Base-by-base conservation (phyloP, 2,888 invertebrate species). In the Argyresthia albistria region DNA sequence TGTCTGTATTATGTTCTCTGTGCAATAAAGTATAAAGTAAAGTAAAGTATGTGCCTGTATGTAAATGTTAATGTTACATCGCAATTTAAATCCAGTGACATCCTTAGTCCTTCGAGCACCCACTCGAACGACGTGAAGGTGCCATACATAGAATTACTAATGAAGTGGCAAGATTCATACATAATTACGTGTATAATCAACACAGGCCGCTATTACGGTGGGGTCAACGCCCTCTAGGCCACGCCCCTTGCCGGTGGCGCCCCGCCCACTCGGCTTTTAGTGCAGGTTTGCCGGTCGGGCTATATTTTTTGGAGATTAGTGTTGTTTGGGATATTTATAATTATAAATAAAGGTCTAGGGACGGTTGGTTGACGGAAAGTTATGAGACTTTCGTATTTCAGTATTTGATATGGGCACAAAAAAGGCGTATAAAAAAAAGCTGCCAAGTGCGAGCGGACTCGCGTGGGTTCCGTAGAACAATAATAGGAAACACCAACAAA, bases 181-280 rank as follows among this genome's bases (percentile, higher is more conserved):
- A 48, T 48, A 48, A 48, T 37, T 37, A 48, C 15, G 1, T 8
- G 6, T 10, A 15, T 48, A 48, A 12, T 35, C 12, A 25, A 8
- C 25, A 3, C 35, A 47, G 36, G 47, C 35, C 8, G 15, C 4
- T 60, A 56, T 60, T 60, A 61, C 59, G 60, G 56, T 53, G 55
- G 63, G 78, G 67, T 81, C 79, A 74, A 57, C 66, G 25, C 25
- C 25, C 25, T 25, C 25, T 25, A 77, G 81, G 80, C 81, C 42
- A 46, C 52, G 37, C 52, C 52, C 51, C 43, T 9, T 36, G n/a
- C 6, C 36, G 14, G n/a, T 39, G 39, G 39, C 12, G 73, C 74
- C 59, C 78, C 81, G 81, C 83, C 82, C 67, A 72, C 60, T 64
- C 56, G 59, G 59, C 58, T 62, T 63, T 47, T 25, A 11, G 47